Evolutionary conservation across 2,797 vertebrate species (phyloP).

Genomic region (Enteromius unitaeniatus): DNA sequence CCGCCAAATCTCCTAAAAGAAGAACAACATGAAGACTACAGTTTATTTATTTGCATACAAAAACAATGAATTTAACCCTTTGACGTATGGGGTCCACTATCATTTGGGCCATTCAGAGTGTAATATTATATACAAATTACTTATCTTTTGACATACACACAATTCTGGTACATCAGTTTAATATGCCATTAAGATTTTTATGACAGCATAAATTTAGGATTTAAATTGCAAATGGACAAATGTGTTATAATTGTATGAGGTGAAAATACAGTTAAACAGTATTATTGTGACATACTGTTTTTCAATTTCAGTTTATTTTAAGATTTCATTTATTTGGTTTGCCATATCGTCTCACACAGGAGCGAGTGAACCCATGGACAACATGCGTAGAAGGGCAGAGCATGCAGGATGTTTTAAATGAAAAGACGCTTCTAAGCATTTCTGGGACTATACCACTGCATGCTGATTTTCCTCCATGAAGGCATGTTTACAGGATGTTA

Average conservation of each 20-base stretch:
- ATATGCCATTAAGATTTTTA: background rate
- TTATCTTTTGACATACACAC: background rate
- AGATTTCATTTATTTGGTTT: background rate
- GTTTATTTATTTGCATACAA: background rate
- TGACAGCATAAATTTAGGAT: background rate
- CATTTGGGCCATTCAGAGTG: background rate
- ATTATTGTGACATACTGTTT: background rate
- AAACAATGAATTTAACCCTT: background rate
- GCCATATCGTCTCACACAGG: background rate
- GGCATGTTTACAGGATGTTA: slow-evolving; percentile 81
- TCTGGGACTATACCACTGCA: background rate
- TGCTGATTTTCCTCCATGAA: slow-evolving; percentile 50
- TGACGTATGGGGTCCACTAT: background rate
- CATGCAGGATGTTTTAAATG: slow-evolving; percentile 73
- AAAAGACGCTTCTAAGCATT: slow-evolving; percentile 16
- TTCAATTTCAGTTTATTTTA: background rate
- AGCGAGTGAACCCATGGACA: slow-evolving; percentile 63
- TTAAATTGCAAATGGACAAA: background rate
- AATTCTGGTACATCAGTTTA: background rate
- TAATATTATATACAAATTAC: background rate
- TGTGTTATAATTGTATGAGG: background rate
- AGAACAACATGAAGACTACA: background rate
- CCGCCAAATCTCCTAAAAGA: background rate
- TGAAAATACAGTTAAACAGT: background rate
- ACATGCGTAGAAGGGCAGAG: slow-evolving; percentile 64